Evolutionary conservation across 2,797 vertebrate genomes (phyloP), one percentile per base, ranked within the genome.

Genomic region (Anabacerthia variegaticeps): DNA sequence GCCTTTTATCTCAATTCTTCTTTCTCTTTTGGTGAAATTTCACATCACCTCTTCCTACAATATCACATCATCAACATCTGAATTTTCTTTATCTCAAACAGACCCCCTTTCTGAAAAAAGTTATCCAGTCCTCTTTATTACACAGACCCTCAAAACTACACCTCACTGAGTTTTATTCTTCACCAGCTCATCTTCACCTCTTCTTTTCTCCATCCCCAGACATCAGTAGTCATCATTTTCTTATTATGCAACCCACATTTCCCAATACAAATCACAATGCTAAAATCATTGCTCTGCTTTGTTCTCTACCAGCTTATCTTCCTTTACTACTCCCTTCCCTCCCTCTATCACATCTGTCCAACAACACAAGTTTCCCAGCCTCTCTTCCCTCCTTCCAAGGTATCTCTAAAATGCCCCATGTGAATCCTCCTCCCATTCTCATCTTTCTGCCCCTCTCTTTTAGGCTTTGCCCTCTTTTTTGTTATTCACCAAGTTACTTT

Each of bases 251-350:
- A 88, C 58, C 14, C 51, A 26, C 30, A 48, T 85, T 92, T 91
- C 91, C 69, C 72, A 92, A 39, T 37, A 88, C 12, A 67, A 88
- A 90, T 69, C 71, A 76, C 36, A 62, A 24, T 36, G 28, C 75
- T 93, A 80, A 92, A 91, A 92, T 69, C 82, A 87, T 41, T 76
- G 54, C 34, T 92, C 34, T 81, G 88, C 74, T 93, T 93, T 93
- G 89, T 87, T 94, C 72, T 78, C 27, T 69, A 61, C 54, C 36
- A 4, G 2, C 56, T 94, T 95, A 93, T 94, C 90, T 95, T 54
- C 79, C 43, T 83, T 88, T 77, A 79, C 49, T 68, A 59, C 49
- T 89, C 84, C 58, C 49, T 74, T 93, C 68, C 54, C 68, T 94
- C 61, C n/a, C 23, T 81, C 62, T 85, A 27, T 62, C 89, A 27